These are phyloP conservation scores for Oreochromis aureus DNA, from an alignment of 2,113 vertebrate genomes.

Conservation along the genomic window DNA sequence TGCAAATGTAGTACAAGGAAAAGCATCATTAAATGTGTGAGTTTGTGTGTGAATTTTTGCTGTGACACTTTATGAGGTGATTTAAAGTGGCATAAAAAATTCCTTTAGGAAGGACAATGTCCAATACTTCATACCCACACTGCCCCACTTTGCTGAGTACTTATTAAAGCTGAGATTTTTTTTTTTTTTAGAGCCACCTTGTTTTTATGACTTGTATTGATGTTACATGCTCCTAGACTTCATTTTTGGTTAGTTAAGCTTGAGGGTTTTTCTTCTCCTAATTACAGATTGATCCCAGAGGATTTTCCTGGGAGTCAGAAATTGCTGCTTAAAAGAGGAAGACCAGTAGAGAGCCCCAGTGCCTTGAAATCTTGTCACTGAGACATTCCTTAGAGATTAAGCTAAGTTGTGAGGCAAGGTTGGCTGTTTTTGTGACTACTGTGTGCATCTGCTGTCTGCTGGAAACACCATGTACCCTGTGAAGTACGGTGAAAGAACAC, in stretches of 20 bases:
- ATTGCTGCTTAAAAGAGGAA: constrained; percentile 19
- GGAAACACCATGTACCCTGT: constrained; percentile 58
- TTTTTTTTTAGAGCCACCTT: not conserved
- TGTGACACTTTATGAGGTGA: not conserved
- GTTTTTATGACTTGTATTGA: constrained; percentile 1
- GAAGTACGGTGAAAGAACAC: constrained; percentile 56
- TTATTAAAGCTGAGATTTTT: not conserved
- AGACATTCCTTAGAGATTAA: constrained; percentile 61
- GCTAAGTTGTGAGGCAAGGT: constrained; percentile 27
- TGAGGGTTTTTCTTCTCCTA: not conserved
- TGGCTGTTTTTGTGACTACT: constrained; percentile 52
- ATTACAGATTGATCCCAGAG: constrained; percentile 42
- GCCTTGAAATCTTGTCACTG: constrained; percentile 41
- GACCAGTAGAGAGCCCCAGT: constrained; percentile 1
- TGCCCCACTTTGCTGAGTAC: not conserved
- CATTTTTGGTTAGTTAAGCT: constrained; percentile 8
- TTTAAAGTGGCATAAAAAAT: not conserved
- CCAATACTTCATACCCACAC: not conserved
- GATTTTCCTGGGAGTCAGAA: constrained; percentile 18
- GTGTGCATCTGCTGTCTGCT: constrained; percentile 39
- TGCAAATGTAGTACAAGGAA: not conserved
- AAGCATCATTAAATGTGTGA: not conserved
- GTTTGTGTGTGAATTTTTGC: not conserved
- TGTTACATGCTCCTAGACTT: not conserved
- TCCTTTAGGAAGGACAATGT: not conserved